Evolutionary conservation across 2,797 vertebrate species (phyloP).

Genomic region (Siniperca undulata): DNA sequence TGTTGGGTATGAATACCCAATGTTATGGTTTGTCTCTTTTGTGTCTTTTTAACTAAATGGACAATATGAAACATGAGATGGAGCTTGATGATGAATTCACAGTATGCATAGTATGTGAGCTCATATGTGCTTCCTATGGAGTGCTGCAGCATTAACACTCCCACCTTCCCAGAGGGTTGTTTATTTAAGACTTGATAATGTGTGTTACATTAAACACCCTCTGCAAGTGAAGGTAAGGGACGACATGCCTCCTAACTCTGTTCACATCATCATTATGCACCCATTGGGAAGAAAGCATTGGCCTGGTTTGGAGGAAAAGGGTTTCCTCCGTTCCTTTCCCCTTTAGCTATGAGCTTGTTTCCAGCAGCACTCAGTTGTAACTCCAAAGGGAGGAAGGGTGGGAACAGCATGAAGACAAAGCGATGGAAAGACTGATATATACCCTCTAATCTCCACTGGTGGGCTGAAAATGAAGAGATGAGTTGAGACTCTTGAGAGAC

Average conservation of each 20-base stretch:
- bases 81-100: conserved; percentile 15
- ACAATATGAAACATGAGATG: conserved; percentile 1
- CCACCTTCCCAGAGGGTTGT: conserved; percentile 36
- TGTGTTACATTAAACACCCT: conserved; percentile 68
- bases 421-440: conserved; percentile 76
- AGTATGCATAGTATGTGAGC: background rate
- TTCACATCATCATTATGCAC: conserved; percentile 50
- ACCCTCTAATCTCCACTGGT: conserved; percentile 76
- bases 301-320: conserved; percentile 52
- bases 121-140: conserved; percentile 23
- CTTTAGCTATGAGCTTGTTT: conserved; percentile 62
- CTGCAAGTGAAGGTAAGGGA: conserved; percentile 42
- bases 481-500: conserved; percentile 60
- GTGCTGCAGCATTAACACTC: conserved; percentile 30
- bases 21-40: background rate
- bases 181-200: conserved; percentile 68
- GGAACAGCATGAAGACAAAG: conserved; percentile 75
- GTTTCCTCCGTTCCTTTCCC: conserved; percentile 63
- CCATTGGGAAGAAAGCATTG: conserved; percentile 55
- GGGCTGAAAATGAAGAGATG: conserved; percentile 75
- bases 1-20: too few species aligned
- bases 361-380: conserved; percentile 65
- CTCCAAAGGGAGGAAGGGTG: conserved; percentile 79
- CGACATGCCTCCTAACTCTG: conserved; percentile 38
- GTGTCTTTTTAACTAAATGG: background rate